Evolutionary conservation across 2,797 vertebrate genomes (phyloP).

Genomic region (Brachyalestes nurse): DNA sequence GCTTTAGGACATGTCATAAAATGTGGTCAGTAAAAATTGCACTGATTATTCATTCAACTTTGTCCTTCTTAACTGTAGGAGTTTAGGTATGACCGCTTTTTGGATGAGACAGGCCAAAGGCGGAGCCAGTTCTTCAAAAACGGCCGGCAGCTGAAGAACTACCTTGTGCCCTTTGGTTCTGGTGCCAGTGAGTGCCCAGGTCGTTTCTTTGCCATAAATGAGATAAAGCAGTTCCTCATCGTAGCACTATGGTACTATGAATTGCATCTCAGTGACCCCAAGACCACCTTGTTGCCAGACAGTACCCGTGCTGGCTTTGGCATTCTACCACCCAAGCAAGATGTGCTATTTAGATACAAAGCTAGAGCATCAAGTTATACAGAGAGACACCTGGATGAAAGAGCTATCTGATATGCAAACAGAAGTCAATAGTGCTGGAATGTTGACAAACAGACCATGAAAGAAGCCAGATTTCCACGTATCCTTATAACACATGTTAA

Average conservation of each 20-base stretch:
- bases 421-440: not conserved
- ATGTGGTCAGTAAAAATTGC: not conserved
- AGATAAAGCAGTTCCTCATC: conserved; percentile 65
- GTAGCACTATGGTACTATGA: conserved; percentile 62
- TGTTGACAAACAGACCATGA: not conserved
- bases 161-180: conserved; percentile 65
- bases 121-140: conserved; percentile 64
- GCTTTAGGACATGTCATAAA: not conserved
- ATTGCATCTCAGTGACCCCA: conserved; percentile 51
- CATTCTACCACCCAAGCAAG: conserved; percentile 60
- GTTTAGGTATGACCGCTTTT: conserved; percentile 63
- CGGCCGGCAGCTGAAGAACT: conserved; percentile 58
- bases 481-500: too few relatives aligned
- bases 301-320: conserved; percentile 62
- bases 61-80: conserved; percentile 54
- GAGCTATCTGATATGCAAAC: not conserved
- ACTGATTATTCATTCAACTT: not conserved
- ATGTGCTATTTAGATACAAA: conserved; percentile 60
- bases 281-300: conserved; percentile 45
- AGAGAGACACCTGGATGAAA: not conserved
- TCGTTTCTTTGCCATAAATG: conserved; percentile 65
- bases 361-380: conserved; percentile 25
- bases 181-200: conserved; percentile 66
- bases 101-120: conserved; percentile 59
- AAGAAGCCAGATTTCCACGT: too few relatives aligned